Conservation (phyloP, 2,113 vertebrate species). For the Sigmodon hispidus region DNA sequence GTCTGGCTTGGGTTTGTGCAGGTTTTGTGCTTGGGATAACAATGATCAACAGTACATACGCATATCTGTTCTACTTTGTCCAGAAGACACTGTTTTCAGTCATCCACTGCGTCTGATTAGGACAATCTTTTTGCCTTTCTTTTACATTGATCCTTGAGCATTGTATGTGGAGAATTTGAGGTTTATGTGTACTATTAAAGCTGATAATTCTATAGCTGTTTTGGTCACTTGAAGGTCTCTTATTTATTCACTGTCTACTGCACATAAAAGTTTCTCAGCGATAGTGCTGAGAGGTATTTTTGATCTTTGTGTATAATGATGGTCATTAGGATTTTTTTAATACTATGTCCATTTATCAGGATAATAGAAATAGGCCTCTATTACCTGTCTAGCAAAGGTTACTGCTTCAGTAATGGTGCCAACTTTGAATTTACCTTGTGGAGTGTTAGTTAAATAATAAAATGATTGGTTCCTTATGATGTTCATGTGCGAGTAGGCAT, state of each 20-base stretch:
- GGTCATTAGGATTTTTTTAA: not conserved
- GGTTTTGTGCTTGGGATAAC: not conserved
- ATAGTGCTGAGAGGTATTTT: not conserved
- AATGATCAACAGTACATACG: not conserved
- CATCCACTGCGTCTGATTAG: not conserved
- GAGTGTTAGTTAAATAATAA: not conserved
- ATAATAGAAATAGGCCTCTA: not conserved
- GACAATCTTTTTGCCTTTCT: not conserved
- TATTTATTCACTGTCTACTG: not conserved
- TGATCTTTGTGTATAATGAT: not conserved
- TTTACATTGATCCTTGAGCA: not conserved
- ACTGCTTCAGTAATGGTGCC: not conserved
- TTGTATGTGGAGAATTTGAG: not conserved
- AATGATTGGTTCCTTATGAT: not conserved
- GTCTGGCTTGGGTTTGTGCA: not conserved
- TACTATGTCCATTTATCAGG: not conserved
- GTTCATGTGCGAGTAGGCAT: not conserved
- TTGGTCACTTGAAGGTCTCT: not conserved
- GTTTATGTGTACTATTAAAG: not conserved
- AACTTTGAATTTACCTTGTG: not conserved
- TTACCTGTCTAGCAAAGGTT: not conserved
- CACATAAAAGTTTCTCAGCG: not conserved
- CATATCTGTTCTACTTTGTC: not conserved
- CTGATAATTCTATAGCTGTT: not conserved
- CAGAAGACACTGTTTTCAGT: not conserved